Conservation (phyloP, 2,888 invertebrate genomes). For the Ceramica pisi region DNA sequence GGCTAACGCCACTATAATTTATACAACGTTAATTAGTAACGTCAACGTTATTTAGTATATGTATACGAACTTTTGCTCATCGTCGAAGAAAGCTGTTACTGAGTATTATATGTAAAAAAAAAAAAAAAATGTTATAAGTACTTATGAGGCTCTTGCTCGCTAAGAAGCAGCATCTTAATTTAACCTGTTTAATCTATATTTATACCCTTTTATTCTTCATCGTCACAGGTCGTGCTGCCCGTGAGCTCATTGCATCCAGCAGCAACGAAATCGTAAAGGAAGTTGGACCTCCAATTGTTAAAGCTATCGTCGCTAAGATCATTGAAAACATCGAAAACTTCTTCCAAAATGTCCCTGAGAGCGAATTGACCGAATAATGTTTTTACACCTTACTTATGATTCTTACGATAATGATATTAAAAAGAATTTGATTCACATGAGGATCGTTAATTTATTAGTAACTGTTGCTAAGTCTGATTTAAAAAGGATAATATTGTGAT, state of each 20-base stretch:
- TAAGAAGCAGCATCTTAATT: too few relatives aligned
- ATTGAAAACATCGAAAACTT: conserved; percentile 67
- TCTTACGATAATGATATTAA: conserved; percentile 12
- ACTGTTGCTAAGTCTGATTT: conserved; percentile 20
- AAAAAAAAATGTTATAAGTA: too few relatives aligned
- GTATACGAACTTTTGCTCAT: background rate
- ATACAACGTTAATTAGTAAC: too few relatives aligned
- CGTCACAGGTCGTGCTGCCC: conserved; percentile 72
- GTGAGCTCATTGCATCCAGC: conserved; percentile 68
- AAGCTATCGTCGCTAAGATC: conserved; percentile 66
- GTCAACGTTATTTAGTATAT: too few relatives aligned
- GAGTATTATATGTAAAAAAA: too few relatives aligned
- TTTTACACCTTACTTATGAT: conserved; percentile 16
- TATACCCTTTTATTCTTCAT: conserved; percentile 2
- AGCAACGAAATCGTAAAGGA: conserved; percentile 76
- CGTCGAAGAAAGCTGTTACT: background rate
- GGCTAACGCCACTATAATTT: background rate
- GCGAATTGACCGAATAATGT: conserved; percentile 66
- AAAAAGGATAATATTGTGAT: conserved; percentile 4
- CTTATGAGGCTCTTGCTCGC: too few relatives aligned
- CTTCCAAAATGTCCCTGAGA: conserved; percentile 65
- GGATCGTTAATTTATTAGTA: conserved; percentile 26
- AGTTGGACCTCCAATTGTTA: conserved; percentile 76
- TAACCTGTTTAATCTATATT: background rate
- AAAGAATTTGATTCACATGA: conserved; percentile 6